These are phyloP conservation scores for Ashinkailepas kermadecensis DNA, from an alignment of 2,888 invertebrate genomes.

Conservation along the genomic window DNA sequence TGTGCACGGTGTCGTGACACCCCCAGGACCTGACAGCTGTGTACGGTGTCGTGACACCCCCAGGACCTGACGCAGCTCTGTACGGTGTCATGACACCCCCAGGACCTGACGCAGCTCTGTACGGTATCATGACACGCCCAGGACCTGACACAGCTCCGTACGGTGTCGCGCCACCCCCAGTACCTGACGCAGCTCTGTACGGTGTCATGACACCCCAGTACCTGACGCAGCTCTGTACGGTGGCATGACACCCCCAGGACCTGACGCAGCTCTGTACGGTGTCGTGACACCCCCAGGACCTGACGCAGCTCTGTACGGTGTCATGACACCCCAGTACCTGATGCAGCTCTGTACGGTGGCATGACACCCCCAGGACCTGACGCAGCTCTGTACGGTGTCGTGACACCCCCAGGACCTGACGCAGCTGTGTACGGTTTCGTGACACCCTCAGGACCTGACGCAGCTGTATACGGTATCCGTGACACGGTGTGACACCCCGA, in stretches of 20 bases:
- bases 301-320: conserved; percentile 69
- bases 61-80: not conserved
- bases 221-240: conserved; percentile 62
- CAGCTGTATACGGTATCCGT: conserved; percentile 40
- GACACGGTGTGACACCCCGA: not conserved
- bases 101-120: not conserved
- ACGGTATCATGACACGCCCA: not conserved
- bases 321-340: conserved; percentile 47
- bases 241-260: not conserved
- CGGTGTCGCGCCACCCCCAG: not conserved
- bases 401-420: not conserved
- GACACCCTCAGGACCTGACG: conserved; percentile 37
- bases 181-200: not conserved
- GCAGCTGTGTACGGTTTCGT: not conserved
- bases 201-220: not conserved
- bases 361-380: not conserved
- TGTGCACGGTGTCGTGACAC: conserved; percentile 74
- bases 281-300: not conserved
- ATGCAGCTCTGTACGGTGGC: not conserved
- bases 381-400: not conserved
- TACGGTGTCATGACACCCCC: not conserved
- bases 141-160: not conserved
- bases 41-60: not conserved
- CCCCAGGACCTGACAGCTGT: not conserved
- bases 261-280: not conserved